phyloP scores from a whole-genome alignment of 1,140 invertebrate species.

The Bombus polaris region DNA sequence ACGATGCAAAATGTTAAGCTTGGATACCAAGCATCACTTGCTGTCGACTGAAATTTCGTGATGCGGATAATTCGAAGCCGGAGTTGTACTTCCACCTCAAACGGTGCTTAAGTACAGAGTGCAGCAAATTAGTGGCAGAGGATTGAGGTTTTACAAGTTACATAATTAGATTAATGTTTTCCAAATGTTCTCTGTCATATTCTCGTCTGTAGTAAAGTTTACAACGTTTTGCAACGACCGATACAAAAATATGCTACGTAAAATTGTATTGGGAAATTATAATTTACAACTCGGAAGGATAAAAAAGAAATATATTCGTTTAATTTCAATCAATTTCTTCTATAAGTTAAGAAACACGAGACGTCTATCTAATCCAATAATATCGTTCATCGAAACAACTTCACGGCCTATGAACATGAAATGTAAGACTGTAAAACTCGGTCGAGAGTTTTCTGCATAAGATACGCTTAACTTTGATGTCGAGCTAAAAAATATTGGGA shows the following conservation, averaged over 20 bases:
- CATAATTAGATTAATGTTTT: neutral
- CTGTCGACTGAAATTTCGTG: constrained; percentile 26
- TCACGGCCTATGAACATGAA: too few relatives aligned
- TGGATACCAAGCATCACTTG: constrained; percentile 26
- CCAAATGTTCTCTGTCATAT: neutral
- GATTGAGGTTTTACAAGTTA: neutral
- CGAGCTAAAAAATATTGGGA: neutral
- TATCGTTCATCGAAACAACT: neutral
- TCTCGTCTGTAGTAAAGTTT: neutral
- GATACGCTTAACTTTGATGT: too few relatives aligned
- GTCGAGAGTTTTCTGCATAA: neutral
- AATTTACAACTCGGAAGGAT: neutral
- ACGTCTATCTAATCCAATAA: neutral
- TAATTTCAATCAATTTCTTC: neutral
- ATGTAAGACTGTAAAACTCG: too few relatives aligned
- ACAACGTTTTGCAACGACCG: neutral
- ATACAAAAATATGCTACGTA: neutral
- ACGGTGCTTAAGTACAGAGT: constrained; percentile 31
- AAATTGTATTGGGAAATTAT: neutral
- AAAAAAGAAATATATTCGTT: neutral
- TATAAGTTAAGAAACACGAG: neutral
- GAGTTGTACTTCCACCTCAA: constrained; percentile 22
- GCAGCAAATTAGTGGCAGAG: neutral
- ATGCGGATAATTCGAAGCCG: constrained; percentile 39
- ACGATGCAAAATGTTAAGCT: constrained; percentile 4